Conservation (phyloP, 2,797 vertebrate genomes). For the Rhinoraja longicauda region DNA sequence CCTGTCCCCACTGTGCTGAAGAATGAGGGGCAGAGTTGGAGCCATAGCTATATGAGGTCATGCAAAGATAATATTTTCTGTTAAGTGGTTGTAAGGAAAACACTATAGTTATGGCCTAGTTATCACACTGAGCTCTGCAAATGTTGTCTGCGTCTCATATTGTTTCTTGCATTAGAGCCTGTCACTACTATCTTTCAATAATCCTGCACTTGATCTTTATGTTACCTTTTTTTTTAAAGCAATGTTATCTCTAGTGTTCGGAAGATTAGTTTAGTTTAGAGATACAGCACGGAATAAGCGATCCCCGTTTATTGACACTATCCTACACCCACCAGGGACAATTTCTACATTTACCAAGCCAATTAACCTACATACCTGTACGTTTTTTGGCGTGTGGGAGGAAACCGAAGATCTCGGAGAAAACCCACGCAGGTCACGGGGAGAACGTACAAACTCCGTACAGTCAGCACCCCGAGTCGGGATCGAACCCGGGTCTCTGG, state of each 20-base stretch:
- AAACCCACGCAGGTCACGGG: too few species aligned
- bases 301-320: too few species aligned
- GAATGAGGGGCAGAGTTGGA: neutral
- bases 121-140: neutral
- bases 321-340: too few species aligned
- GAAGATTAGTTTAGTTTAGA: too few species aligned
- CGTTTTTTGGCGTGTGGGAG: too few species aligned
- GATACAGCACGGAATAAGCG: too few species aligned
- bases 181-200: neutral
- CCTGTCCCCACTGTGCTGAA: neutral
- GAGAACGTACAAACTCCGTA: too few species aligned
- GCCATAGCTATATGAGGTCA: neutral
- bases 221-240: neutral
- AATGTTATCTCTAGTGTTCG: neutral
- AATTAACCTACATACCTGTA: too few species aligned
- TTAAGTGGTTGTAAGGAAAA: neutral
- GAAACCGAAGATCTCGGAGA: too few species aligned
- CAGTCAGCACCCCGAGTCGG: too few species aligned
- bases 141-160: neutral
- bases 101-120: neutral
- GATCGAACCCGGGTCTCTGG: too few species aligned
- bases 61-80: neutral
- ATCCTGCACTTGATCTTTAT: neutral
- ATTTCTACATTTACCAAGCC: too few species aligned
- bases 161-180: neutral